Conservation (phyloP, 1,140 invertebrate species). For the Pinna nobilis region DNA sequence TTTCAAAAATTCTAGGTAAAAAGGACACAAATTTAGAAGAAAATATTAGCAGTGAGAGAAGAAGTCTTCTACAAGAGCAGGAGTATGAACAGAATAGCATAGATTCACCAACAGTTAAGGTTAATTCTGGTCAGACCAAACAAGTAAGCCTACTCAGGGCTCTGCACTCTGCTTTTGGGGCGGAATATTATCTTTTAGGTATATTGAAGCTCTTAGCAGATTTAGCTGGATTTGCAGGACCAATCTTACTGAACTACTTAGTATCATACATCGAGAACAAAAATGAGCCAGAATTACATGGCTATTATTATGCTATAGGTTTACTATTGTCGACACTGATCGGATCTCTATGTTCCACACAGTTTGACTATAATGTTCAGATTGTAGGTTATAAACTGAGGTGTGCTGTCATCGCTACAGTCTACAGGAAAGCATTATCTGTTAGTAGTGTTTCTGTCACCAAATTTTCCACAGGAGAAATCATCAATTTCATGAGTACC, state of each 20-base stretch:
- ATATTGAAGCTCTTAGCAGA: conserved; percentile 91
- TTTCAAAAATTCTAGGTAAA: too few species aligned
- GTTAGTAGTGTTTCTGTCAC: conserved; percentile 61
- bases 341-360: conserved; percentile 86
- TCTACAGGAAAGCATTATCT: conserved; percentile 87
- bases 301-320: conserved; percentile 87
- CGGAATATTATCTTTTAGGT: conserved; percentile 92
- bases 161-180: conserved; percentile 88
- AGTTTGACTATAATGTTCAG: conserved; percentile 94
- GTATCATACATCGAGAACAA: conserved; percentile 88
- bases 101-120: conserved; percentile 33
- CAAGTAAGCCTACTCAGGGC: conserved; percentile 80
- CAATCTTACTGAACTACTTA: conserved; percentile 89
- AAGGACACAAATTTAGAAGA: too few species aligned
- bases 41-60: neutral
- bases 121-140: neutral
- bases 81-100: conserved; percentile 1
- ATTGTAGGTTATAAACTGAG: conserved; percentile 91
- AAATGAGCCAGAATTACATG: conserved; percentile 79
- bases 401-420: conserved; percentile 86
- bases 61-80: neutral
- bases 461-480: conserved; percentile 86
- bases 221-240: conserved; percentile 88
- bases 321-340: conserved; percentile 77
- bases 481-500: conserved; percentile 97